A percentile compares a stretch with the other conserved stretches of the same genome.
These are phyloP conservation scores for Myotis davidii DNA, from an alignment of 2,113 vertebrate genomes.

Conservation along the genomic window DNA sequence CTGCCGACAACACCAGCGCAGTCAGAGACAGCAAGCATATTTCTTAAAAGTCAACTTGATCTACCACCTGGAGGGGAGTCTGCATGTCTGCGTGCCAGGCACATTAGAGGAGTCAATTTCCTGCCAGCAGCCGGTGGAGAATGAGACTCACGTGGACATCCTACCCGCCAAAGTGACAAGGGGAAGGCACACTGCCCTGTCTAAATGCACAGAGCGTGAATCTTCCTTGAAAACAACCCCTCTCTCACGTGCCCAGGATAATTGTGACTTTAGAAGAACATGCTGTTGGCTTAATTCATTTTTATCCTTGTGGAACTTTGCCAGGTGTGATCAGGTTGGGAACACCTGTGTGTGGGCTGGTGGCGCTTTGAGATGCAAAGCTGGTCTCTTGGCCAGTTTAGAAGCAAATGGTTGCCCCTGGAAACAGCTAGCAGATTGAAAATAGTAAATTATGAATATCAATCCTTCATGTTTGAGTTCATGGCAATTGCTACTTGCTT, in stretches of 20 bases:
- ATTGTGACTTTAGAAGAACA: neutral
- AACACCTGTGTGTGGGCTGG: neutral
- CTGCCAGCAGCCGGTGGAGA: neutral
- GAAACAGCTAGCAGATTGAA: conserved; percentile 56
- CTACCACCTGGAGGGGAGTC: conserved; percentile 51
- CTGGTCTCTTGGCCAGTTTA: conserved; percentile 34
- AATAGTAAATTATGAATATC: conserved; percentile 30
- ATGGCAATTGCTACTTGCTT: neutral
- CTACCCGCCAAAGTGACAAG: neutral
- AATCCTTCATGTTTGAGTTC: neutral
- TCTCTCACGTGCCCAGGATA: neutral
- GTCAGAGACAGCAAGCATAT: conserved; percentile 59
- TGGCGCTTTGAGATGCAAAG: neutral
- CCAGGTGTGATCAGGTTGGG: neutral
- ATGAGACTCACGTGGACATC: neutral
- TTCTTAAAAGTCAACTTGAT: conserved; percentile 73
- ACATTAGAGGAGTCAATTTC: conserved; percentile 51
- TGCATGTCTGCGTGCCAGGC: neutral
- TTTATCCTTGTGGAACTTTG: neutral
- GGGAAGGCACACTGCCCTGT: neutral
- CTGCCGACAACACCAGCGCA: conserved; percentile 49
- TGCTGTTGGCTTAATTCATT: neutral
- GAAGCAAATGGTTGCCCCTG: conserved; percentile 57
- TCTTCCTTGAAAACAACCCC: neutral
- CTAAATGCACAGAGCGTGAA: neutral